Evolutionary conservation across 2,888 invertebrate genomes (phyloP), one percentile per base, ranked within the genome.

Genomic region (Trichopria drosophilae): DNA sequence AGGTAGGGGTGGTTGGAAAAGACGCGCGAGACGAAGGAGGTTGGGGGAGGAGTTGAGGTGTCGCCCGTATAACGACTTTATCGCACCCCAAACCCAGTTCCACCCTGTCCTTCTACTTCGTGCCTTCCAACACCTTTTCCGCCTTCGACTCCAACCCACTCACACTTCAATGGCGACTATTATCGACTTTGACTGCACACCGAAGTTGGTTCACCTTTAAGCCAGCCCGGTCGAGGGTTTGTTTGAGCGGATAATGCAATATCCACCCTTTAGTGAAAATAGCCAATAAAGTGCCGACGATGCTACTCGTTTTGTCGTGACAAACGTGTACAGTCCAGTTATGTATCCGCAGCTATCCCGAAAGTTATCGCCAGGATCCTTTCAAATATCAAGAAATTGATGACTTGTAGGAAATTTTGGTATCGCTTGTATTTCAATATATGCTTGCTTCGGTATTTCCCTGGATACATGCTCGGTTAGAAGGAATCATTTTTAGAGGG

Each of bases 21-120:
- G n/a, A n/a, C n/a, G n/a, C n/a, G n/a, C n/a, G n/a, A n/a, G n/a
- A 55, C 41, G 48, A 34, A 56, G 50, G 60, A 53, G 54, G 39
- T 50, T n/a, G n/a, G n/a, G n/a, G 53, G 58, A 42, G 59, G 52
- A 49, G 54, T 64, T 64, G 67, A 72, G 69, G 71, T 72, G 71
- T 71, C 69, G 66, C 61, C 62, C 64, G 64, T 70, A 68, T 71
- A 71, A 73, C 72, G 65, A 72, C 71, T 72, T 71, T 70, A 72
- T 70, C 65, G 64, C 67, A 62, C 66, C 55, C 57, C 55, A 55
- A 43, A 55, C 34, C 47, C 58, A 39, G 42, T 37, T 46, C 26
- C 34, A 46, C 36, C 16, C 32, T 34, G 43, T 29, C 40, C 39
- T 47, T 37, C 45, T 48, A 35, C 35, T 28, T 41, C 28, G 23